Evolutionary conservation across 1,140 invertebrate genomes (phyloP).

Genomic region (Harlomillsia oculata): DNA sequence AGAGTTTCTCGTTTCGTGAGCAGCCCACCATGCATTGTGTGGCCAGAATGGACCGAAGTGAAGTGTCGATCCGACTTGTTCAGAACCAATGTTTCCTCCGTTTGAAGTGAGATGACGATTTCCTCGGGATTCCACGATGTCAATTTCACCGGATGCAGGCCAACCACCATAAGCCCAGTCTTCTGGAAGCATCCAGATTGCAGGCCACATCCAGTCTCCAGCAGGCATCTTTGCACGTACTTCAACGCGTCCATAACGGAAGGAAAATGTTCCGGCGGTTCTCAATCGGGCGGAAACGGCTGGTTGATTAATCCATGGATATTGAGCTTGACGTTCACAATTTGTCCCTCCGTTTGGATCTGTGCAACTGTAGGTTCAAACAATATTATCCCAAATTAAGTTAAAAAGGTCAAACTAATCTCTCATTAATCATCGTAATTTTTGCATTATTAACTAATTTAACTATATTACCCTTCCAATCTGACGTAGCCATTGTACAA

Average conservation of each 20-base stretch:
- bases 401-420: too few species aligned
- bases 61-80: constrained; percentile 49
- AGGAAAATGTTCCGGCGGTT: constrained; percentile 56
- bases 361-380: constrained; percentile 22
- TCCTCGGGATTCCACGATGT: constrained; percentile 38
- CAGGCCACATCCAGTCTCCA: constrained; percentile 70
- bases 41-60: constrained; percentile 49
- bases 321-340: constrained; percentile 10
- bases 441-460: neutral
- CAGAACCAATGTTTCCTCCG: constrained; percentile 48
- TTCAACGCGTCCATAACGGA: constrained; percentile 62
- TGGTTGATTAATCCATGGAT: constrained; percentile 6
- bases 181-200: constrained; percentile 51
- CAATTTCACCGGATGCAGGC: constrained; percentile 43
- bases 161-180: constrained; percentile 48
- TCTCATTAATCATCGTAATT: neutral
- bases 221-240: constrained; percentile 61
- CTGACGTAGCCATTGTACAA: constrained; percentile 47
- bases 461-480: constrained; percentile 46
- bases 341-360: neutral
- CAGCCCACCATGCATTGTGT: constrained; percentile 46
- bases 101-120: constrained; percentile 34
- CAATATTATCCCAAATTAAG: neutral
- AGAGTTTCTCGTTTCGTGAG: constrained; percentile 43
- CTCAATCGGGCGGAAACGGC: constrained; percentile 53